Evolutionary conservation across 92 coral and sea anemone genomes (phyloP).

Genomic region (Plumapathes pennacea): DNA sequence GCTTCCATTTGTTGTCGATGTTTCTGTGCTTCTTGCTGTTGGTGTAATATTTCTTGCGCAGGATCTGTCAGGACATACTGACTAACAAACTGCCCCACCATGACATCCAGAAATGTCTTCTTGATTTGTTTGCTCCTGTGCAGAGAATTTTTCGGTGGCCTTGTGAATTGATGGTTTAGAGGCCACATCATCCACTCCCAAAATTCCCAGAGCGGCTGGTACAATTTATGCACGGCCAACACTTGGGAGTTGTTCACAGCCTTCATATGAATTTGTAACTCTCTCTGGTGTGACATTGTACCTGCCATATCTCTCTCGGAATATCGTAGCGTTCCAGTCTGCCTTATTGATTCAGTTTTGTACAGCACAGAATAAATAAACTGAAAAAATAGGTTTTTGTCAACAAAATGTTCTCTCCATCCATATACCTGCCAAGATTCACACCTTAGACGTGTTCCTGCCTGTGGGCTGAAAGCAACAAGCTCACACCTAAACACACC

Average conservation of each 20-base stretch:
- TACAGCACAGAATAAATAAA: slow-evolving; percentile 4
- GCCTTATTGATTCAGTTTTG: slow-evolving; percentile 33
- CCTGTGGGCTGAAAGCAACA: too few relatives aligned
- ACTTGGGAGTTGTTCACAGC: slow-evolving; percentile 63
- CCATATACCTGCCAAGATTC: background rate
- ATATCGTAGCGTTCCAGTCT: slow-evolving; percentile 56
- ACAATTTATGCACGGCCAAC: slow-evolving; percentile 48
- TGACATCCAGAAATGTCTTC: slow-evolving; percentile 32
- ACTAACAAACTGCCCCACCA: slow-evolving; percentile 49
- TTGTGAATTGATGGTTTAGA: slow-evolving; percentile 28
- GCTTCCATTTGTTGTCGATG: background rate
- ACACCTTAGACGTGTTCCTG: background rate
- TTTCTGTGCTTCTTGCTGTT: slow-evolving; percentile 12
- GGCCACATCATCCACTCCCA: slow-evolving; percentile 44
- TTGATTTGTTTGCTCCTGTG: slow-evolving; percentile 9
- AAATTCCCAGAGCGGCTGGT: slow-evolving; percentile 65
- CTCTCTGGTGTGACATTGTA: slow-evolving; percentile 62
- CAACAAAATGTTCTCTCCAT: background rate
- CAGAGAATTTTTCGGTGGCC: slow-evolving; percentile 13
- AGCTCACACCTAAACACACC: too few relatives aligned
- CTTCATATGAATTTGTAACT: slow-evolving; percentile 54
- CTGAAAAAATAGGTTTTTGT: background rate
- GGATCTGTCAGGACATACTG: slow-evolving; percentile 51
- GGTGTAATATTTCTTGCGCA: slow-evolving; percentile 14
- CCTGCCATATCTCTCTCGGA: slow-evolving; percentile 54